Percentiles rank a stretch among this genome's conserved stretches.
Evolutionary conservation across 1,140 invertebrate genomes (phyloP).

Genomic region (Anastrepha ludens): DNA sequence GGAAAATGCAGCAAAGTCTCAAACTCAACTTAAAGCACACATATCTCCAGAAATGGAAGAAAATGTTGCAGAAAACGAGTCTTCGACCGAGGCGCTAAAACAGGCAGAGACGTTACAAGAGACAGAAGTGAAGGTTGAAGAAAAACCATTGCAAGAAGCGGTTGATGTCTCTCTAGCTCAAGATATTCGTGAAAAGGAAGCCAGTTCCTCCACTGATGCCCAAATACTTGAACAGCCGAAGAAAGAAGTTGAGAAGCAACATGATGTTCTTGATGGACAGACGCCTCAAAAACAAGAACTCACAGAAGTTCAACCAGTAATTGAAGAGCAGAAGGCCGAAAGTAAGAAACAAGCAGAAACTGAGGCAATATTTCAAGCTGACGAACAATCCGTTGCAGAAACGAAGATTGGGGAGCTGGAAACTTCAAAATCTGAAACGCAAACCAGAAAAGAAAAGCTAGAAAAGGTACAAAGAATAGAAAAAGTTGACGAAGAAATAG

Average conservation of each 20-base stretch:
- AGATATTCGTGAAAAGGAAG: slow-evolving; percentile 52
- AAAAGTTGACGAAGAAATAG: not conserved
- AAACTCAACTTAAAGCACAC: not conserved
- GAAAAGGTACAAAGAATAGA: not conserved
- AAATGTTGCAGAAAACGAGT: not conserved
- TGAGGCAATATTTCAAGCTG: not conserved
- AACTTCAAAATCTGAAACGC: not conserved
- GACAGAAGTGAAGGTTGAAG: not conserved
- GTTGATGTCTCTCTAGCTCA: slow-evolving; percentile 52
- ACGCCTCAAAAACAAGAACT: no score
- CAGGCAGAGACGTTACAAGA: not conserved
- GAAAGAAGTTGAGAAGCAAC: no score
- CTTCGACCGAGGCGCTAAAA: not conserved
- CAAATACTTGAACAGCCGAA: no score
- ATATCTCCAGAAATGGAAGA: not conserved
- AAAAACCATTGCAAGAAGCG: not conserved
- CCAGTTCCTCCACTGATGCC: no score
- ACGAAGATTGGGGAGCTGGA: slow-evolving; percentile 58
- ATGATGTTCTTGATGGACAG: no score
- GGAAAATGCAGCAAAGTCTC: not conserved
- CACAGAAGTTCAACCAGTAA: no score
- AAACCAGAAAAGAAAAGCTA: slow-evolving; percentile 33
- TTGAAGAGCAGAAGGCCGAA: slow-evolving; percentile 20
- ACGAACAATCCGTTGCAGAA: not conserved
- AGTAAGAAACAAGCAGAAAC: slow-evolving; percentile 35